phyloP scores from a whole-genome alignment of 2,888 invertebrate genomes.

The Pantelozetes paolii region DNA sequence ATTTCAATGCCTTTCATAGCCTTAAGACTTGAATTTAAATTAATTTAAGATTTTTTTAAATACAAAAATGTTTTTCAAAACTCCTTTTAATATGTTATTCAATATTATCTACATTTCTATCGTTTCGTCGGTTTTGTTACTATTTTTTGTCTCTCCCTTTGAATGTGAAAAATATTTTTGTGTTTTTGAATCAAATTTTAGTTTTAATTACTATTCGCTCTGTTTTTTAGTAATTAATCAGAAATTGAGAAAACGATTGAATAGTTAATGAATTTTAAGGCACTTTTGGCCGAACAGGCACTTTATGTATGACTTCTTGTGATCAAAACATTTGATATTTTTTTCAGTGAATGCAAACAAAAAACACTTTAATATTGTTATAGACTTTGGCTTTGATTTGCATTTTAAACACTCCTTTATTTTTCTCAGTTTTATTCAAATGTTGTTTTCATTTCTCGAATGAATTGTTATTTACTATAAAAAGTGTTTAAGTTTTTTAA shows the following conservation, averaged over 20 bases:
- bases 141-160: neutral
- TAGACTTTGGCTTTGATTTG: neutral
- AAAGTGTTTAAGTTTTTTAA: too few relatives aligned
- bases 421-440: too few relatives aligned
- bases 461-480: too few relatives aligned
- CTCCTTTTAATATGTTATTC: neutral
- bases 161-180: too few relatives aligned
- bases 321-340: too few relatives aligned
- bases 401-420: neutral
- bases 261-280: neutral
- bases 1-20: constrained; percentile 31
- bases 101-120: neutral
- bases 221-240: neutral
- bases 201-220: neutral
- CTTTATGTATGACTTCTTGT: too few relatives aligned
- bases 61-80: neutral
- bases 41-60: neutral
- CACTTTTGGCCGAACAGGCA: neutral
- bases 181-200: neutral
- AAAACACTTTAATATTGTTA: neutral
- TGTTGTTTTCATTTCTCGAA: too few relatives aligned
- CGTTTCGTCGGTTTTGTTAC: neutral
- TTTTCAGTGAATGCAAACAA: neutral
- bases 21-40: neutral
- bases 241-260: neutral